phyloP scores from a whole-genome alignment of 1,140 invertebrate genomes.

The Brachionus manjavacas region DNA sequence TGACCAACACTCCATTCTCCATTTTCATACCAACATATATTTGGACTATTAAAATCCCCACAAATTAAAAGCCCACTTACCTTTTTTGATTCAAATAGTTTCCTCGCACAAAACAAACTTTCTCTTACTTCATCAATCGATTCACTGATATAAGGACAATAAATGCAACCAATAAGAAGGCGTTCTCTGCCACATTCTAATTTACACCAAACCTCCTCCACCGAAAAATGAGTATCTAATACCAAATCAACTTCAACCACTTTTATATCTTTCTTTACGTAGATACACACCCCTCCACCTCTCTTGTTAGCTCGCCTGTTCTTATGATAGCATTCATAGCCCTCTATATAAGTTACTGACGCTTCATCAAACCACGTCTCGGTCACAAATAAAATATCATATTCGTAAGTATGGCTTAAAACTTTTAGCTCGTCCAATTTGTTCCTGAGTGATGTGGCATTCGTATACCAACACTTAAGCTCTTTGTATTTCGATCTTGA shows the following conservation, averaged over 20 bases:
- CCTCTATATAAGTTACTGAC: not conserved
- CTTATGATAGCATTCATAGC: not conserved
- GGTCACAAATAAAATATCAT: not conserved
- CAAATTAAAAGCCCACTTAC: not conserved
- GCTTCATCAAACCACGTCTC: conserved; percentile 16
- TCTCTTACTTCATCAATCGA: not conserved
- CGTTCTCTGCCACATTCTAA: not conserved
- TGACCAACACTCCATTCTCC: not conserved
- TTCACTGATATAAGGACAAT: not conserved
- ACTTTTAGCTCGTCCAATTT: not conserved
- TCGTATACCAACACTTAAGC: not conserved
- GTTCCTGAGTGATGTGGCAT: not conserved
- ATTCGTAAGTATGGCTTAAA: not conserved
- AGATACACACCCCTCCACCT: conserved; percentile 27
- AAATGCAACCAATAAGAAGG: not conserved
- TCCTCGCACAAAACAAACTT: not conserved
- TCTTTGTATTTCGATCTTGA: not conserved
- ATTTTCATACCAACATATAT: not conserved
- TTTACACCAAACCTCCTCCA: not conserved
- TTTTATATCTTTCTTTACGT: not conserved
- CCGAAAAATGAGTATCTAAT: no score
- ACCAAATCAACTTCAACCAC: no score
- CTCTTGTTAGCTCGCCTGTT: not conserved
- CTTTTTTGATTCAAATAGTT: not conserved
- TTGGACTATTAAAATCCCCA: conserved; percentile 7